Conservation (phyloP, 1,140 invertebrate species). For the Apis laboriosa region DNA sequence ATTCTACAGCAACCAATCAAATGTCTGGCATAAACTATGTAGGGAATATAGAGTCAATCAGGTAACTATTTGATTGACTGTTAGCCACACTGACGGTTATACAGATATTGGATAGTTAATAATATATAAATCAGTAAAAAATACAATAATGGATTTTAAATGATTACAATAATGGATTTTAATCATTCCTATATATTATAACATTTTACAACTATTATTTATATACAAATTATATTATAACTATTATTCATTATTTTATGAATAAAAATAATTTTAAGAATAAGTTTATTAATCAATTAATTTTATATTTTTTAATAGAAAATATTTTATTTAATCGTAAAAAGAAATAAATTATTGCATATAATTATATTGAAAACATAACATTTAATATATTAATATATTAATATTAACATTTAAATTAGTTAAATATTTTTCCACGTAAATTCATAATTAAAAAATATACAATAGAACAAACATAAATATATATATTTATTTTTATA, state of each 20-base stretch:
- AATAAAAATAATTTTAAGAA: not conserved
- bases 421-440: not conserved
- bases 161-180: not conserved
- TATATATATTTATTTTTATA: no score
- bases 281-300: not conserved
- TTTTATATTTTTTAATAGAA: not conserved
- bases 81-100: not conserved
- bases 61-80: conserved; percentile 6
- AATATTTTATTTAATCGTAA: not conserved
- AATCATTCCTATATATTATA: not conserved
- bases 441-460: not conserved
- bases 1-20: conserved; percentile 29
- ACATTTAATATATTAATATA: no score
- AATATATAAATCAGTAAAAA: not conserved
- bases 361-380: no score
- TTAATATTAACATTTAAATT: no score
- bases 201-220: not conserved
- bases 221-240: no score
- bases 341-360: no score
- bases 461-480: not conserved
- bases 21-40: conserved; percentile 10
- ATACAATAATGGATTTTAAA: not conserved
- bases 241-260: not conserved
- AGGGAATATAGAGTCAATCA: conserved; percentile 1
- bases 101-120: not conserved